Evolutionary conservation across 1,140 invertebrate species (phyloP).

Genomic region (Magallana gigas): DNA sequence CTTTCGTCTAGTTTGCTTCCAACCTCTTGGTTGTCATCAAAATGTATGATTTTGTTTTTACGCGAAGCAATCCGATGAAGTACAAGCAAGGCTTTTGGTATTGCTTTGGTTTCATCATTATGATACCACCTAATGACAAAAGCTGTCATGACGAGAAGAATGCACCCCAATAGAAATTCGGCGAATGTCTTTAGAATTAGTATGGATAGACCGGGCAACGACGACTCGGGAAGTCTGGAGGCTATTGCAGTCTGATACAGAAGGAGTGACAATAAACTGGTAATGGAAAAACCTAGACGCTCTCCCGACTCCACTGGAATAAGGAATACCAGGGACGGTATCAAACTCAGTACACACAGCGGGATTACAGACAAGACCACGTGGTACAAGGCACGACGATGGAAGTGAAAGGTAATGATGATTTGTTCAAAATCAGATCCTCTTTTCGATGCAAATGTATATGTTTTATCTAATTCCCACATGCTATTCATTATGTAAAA

Average conservation of each 20-base stretch:
- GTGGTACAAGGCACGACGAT: neutral
- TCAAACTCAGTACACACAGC: neutral
- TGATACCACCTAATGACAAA: neutral
- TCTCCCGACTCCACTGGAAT: neutral
- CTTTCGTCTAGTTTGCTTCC: too few relatives aligned
- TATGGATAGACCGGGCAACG: neutral
- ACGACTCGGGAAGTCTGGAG: constrained; percentile 5
- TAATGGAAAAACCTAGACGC: neutral
- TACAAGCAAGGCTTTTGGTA: neutral
- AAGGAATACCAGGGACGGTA: neutral
- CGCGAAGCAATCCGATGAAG: neutral
- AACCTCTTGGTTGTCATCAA: too few relatives aligned
- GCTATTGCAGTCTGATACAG: constrained; percentile 14
- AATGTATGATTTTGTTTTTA: too few relatives aligned
- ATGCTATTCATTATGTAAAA: neutral
- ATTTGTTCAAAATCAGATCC: neutral
- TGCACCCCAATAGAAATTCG: neutral
- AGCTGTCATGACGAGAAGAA: neutral
- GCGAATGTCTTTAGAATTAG: neutral
- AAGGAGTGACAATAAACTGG: neutral
- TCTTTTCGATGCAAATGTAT: neutral
- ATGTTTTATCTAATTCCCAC: neutral
- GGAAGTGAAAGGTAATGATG: neutral
- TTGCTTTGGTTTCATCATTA: neutral
- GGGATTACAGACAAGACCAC: neutral